Conservation (phyloP, 1,140 invertebrate genomes). For the Scaptomyza hsui region DNA sequence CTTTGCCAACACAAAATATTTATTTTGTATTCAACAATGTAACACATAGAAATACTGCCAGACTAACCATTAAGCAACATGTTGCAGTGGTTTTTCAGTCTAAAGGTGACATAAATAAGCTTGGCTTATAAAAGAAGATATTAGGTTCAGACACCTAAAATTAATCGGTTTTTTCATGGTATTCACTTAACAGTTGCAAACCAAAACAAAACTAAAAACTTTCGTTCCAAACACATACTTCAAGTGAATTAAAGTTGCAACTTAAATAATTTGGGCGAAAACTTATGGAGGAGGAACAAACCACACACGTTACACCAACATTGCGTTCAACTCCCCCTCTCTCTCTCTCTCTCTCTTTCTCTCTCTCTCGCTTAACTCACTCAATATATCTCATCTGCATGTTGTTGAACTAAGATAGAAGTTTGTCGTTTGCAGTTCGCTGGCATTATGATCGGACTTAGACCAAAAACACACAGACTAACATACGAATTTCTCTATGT, state of each 20-base stretch:
- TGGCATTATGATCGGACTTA: slow-evolving; percentile 38
- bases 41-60: neutral
- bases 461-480: slow-evolving; percentile 4
- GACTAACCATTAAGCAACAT: neutral
- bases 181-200: slow-evolving; percentile 3
- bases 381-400: slow-evolving; percentile 49
- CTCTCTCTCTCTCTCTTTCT: neutral
- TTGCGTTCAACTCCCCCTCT: slow-evolving; percentile 2
- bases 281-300: neutral
- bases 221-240: slow-evolving; percentile 1
- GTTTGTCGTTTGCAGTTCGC: slow-evolving; percentile 36
- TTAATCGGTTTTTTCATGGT: slow-evolving; percentile 5
- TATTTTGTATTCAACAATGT: neutral
- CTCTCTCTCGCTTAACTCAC: slow-evolving; percentile 1
- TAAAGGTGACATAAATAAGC: neutral
- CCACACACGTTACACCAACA: neutral
- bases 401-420: slow-evolving; percentile 31
- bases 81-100: neutral
- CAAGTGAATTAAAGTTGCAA: slow-evolving; percentile 30
- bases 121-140: too few relatives aligned
- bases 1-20: too few relatives aligned
- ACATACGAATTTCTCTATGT: neutral
- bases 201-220: slow-evolving; percentile 1
- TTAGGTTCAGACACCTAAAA: neutral
- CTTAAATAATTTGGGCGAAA: slow-evolving; percentile 6